A percentile compares a stretch with the other conserved stretches of the same genome.
Conservation (phyloP, 2,888 invertebrate species). For the Panorpa germanica region DNA sequence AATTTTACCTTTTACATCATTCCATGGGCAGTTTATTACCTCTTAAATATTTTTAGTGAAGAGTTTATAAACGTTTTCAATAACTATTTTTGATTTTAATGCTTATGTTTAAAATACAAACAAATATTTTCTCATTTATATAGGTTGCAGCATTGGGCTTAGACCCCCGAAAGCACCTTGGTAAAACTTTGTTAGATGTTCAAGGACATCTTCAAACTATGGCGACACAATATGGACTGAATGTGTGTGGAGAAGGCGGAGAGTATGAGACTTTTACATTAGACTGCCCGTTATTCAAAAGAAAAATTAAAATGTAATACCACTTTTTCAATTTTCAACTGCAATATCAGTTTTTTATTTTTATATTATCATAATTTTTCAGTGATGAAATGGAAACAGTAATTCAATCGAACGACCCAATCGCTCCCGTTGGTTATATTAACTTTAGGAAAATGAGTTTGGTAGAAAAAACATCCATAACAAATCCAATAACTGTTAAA, state of each 20-base stretch:
- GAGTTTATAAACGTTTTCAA: not conserved
- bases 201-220: slow-evolving; percentile 74
- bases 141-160: slow-evolving; percentile 73
- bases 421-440: slow-evolving; percentile 89
- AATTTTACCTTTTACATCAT: not conserved
- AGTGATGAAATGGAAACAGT: slow-evolving; percentile 76
- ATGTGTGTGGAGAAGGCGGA: slow-evolving; percentile 96
- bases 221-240: slow-evolving; percentile 85
- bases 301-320: slow-evolving; percentile 63
- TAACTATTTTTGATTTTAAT: slow-evolving; percentile 3
- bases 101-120: not conserved
- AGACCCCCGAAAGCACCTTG: slow-evolving; percentile 70
- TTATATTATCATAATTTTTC: slow-evolving; percentile 18
- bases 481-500: slow-evolving; percentile 26
- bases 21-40: not conserved
- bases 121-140: slow-evolving; percentile 9
- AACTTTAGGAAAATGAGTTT: slow-evolving; percentile 70
- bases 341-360: slow-evolving; percentile 9
- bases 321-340: slow-evolving; percentile 3
- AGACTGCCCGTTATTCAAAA: slow-evolving; percentile 90
- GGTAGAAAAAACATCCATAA: slow-evolving; percentile 37
- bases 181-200: slow-evolving; percentile 66
- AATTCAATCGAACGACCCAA: slow-evolving; percentile 76
- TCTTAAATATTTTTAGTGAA: slow-evolving; percentile 2
- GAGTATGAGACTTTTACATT: slow-evolving; percentile 97